Percentiles rank a stretch among this genome's conserved stretches.
phyloP scores from a whole-genome alignment of 2,797 vertebrate species.

The Paramormyrops hopkinsi region DNA sequence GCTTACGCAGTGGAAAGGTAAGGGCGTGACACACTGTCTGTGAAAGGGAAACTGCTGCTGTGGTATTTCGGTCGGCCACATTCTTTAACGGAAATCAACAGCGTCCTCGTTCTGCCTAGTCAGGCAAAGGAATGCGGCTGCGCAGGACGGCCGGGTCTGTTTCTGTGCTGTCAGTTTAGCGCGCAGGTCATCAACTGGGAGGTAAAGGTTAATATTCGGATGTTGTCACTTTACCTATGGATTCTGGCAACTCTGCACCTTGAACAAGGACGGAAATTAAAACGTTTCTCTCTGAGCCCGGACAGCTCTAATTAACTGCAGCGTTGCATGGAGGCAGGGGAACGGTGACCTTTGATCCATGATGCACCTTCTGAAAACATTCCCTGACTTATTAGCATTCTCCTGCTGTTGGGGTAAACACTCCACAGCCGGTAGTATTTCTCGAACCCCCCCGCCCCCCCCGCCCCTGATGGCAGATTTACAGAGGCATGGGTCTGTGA shows the following conservation, averaged over 20 bases:
- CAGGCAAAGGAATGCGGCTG: background rate
- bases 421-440: background rate
- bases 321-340: background rate
- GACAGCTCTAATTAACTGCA: background rate
- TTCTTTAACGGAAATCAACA: background rate
- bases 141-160: background rate
- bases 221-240: background rate
- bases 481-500: background rate
- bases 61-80: background rate
- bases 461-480: background rate
- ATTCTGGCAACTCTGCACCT: background rate
- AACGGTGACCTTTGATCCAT: background rate
- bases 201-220: background rate
- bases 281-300: background rate
- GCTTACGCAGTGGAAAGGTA: background rate
- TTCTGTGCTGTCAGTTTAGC: background rate
- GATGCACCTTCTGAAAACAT: background rate
- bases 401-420: background rate
- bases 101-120: background rate
- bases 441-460: background rate
- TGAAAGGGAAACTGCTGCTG: background rate
- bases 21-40: background rate
- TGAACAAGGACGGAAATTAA: background rate
- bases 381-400: slow-evolving; percentile 13
- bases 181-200: background rate